Percentiles rank a stretch among this genome's conserved stretches.
phyloP scores from a whole-genome alignment of 2,113 vertebrate genomes.

The Labrus mixtus region DNA sequence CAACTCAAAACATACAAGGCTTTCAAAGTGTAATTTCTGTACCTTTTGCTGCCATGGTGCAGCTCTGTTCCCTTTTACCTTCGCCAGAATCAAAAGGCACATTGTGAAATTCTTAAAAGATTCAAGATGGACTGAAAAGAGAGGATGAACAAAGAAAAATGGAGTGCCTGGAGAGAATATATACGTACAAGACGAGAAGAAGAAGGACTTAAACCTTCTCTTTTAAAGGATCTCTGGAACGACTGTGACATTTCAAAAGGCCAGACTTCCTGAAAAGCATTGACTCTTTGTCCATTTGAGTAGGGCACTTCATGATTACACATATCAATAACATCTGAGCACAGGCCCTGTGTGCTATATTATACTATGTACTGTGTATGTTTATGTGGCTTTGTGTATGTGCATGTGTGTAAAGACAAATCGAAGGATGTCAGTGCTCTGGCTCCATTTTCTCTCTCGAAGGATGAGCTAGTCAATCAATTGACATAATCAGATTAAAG shows the following conservation, averaged over 20 bases:
- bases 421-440: slow-evolving; percentile 46
- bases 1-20: too few species aligned
- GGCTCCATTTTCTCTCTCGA: slow-evolving; percentile 40
- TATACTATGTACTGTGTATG: slow-evolving; percentile 37
- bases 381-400: slow-evolving; percentile 1
- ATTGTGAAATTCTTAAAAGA: slow-evolving; percentile 52
- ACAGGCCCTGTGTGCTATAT: slow-evolving; percentile 47
- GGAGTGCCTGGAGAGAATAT: slow-evolving; percentile 33
- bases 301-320: slow-evolving; percentile 64
- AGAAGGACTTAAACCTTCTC: slow-evolving; percentile 58
- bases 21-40: not conserved
- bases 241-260: slow-evolving; percentile 81
- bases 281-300: slow-evolving; percentile 73
- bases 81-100: slow-evolving; percentile 48
- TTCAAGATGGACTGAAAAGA: slow-evolving; percentile 40
- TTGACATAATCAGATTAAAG: slow-evolving; percentile 56
- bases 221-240: slow-evolving; percentile 71
- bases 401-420: slow-evolving; percentile 11
- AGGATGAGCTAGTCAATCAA: slow-evolving; percentile 45
- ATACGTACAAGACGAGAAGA: slow-evolving; percentile 42
- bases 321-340: slow-evolving; percentile 74
- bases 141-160: slow-evolving; percentile 47
- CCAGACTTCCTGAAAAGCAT: slow-evolving; percentile 77
- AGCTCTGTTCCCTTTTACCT: slow-evolving; percentile 30
- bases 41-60: slow-evolving; percentile 27